Conservation (phyloP, 1,140 invertebrate species). For the Drosophila sp. region DNA sequence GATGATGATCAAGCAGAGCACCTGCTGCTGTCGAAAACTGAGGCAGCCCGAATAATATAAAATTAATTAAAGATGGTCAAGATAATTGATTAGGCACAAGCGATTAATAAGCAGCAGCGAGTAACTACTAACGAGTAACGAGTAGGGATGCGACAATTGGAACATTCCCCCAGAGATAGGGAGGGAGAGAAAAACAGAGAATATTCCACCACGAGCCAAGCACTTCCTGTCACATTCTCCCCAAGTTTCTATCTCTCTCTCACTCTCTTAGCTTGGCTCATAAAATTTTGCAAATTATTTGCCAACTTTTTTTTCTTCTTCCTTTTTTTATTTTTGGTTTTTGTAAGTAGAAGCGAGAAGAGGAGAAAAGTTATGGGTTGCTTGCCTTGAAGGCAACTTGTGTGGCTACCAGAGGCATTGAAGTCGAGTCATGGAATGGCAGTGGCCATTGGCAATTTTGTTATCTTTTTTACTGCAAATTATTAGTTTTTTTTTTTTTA, state of each 20-base stretch:
- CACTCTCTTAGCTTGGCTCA: slow-evolving; percentile 43
- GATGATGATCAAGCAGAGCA: slow-evolving; percentile 48
- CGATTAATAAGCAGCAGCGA: slow-evolving; percentile 71
- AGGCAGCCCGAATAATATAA: slow-evolving; percentile 76
- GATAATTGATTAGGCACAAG: slow-evolving; percentile 81
- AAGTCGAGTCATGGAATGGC: slow-evolving; percentile 23
- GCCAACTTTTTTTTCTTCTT: slow-evolving; percentile 60
- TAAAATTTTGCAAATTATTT: slow-evolving; percentile 79
- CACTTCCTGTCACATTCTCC: slow-evolving; percentile 55
- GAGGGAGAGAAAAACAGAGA: background rate
- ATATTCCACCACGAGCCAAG: slow-evolving; percentile 39
- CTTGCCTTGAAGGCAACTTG: slow-evolving; percentile 55
- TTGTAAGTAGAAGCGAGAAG: background rate
- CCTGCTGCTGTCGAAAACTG: slow-evolving; percentile 64
- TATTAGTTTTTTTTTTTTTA: slow-evolving; percentile 67
- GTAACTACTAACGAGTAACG: slow-evolving; percentile 33
- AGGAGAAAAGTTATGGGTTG: slow-evolving; percentile 54
- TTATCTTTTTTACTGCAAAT: slow-evolving; percentile 81
- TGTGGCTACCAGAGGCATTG: slow-evolving; percentile 53
- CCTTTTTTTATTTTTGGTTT: slow-evolving; percentile 53
- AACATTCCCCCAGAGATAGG: background rate
- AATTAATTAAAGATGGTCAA: slow-evolving; percentile 83
- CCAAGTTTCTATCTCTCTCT: background rate
- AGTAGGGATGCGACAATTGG: slow-evolving; percentile 17
- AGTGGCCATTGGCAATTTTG: slow-evolving; percentile 67